A percentile compares a stretch with the other conserved stretches of the same genome.
Conservation (phyloP, 2,888 invertebrate species). For the Theretra japonica region DNA sequence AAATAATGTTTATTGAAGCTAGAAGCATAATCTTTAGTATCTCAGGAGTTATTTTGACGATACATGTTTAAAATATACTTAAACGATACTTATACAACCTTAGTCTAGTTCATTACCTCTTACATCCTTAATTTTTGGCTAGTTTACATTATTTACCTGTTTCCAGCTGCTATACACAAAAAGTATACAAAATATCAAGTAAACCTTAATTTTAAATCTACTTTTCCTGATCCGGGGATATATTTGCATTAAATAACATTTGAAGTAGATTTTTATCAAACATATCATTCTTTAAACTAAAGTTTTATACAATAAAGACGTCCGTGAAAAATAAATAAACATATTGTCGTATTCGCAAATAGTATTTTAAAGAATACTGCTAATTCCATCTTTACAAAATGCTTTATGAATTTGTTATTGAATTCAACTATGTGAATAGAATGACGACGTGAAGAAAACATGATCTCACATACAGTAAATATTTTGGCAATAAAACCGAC, state of each 20-base stretch:
- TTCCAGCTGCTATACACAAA: constrained; percentile 14
- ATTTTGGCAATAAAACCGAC: neutral
- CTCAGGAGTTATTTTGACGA: neutral
- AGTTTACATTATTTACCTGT: constrained; percentile 8
- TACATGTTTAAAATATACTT: neutral
- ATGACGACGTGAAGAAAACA: neutral
- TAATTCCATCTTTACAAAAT: too few relatives aligned
- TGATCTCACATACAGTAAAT: neutral
- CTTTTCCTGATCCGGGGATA: too few relatives aligned
- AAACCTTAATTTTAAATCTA: too few relatives aligned
- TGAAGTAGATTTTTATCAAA: too few relatives aligned
- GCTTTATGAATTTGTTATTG: too few relatives aligned
- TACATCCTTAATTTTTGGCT: neutral
- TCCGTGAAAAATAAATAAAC: neutral
- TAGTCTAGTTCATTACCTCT: neutral
- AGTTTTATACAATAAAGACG: neutral
- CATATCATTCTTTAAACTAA: too few relatives aligned
- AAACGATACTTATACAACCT: neutral
- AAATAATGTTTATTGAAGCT: neutral
- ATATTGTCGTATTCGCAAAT: neutral
- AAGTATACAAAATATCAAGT: neutral
- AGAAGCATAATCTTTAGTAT: neutral
- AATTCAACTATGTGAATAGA: neutral
- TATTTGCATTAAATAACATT: too few relatives aligned
- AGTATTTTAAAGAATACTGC: too few relatives aligned